Evolutionary conservation across 1,140 invertebrate genomes (phyloP), one percentile per base, ranked within the genome.

Genomic region (Eulimnadia texana): DNA sequence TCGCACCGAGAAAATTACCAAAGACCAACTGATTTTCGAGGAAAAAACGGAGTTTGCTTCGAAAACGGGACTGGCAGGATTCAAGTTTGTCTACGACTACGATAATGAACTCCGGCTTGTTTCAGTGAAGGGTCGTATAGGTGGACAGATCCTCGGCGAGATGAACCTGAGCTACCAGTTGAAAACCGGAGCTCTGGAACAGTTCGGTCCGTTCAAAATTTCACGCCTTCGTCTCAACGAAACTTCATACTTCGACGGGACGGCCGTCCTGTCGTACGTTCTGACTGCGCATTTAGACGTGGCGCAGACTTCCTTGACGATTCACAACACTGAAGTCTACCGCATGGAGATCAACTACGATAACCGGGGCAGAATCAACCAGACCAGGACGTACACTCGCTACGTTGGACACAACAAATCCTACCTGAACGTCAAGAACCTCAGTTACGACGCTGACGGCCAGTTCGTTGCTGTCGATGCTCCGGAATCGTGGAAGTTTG

Each of bases 401-500:
- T 90, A 93, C 68, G 84, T 90, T 25, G 90, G 88, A 2, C 83
- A 88, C 0, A n/a, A n/a, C n/a, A 90, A 91, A 64, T 85, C 85
- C 1, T 90, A 90, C 63, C 90, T 86, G 0, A 91, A 89, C 66
- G 81, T 90, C 0, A 90, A 92, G 70, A 94, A 94, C 72, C 92
- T 89, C 66, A 93, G 89, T 0, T 94, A 90, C 83, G 90, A 94
- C 68, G 84, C 81, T 28, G 90, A 94, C 69, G 90, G 90, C 6
- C 90, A 94, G 69, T 71, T 95, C 24, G 82, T 84, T 24, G 86
- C 86, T 6, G 84, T 94, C 3, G 88, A 93, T 68, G 90, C 90
- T 0, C 87, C 92, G 69, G 90, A 94, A 68, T 88, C 90, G 0
- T 97, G 93, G 93, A 85, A 85, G 28, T 97, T 94, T 74, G 81